A percentile compares a stretch with the other conserved stretches of the same genome.
phyloP scores from a whole-genome alignment of 2,888 invertebrate species.

The Hypolimnas misippus region DNA sequence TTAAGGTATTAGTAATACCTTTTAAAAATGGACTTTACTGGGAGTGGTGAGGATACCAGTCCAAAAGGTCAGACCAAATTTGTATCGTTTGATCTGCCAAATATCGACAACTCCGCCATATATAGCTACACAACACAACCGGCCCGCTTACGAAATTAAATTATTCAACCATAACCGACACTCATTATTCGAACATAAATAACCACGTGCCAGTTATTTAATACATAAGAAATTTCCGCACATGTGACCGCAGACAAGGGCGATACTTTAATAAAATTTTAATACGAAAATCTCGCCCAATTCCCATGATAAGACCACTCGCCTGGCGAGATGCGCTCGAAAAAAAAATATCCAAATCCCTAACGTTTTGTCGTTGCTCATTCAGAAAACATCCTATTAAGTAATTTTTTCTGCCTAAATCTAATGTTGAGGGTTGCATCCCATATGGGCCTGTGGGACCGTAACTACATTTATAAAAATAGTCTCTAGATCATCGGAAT shows the following conservation, averaged over 20 bases:
- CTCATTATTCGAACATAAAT: constrained; percentile 3
- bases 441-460: constrained; percentile 77
- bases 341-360: constrained; percentile 53
- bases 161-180: not conserved
- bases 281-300: constrained; percentile 41
- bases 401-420: constrained; percentile 78
- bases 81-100: not conserved
- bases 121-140: not conserved
- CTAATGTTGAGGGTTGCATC: constrained; percentile 77
- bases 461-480: constrained; percentile 43
- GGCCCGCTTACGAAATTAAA: not conserved
- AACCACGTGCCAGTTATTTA: not conserved
- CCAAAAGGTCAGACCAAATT: constrained; percentile 5
- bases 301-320: constrained; percentile 45
- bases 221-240: constrained; percentile 25
- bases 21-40: not conserved
- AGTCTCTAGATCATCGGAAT: constrained; percentile 43
- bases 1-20: not conserved
- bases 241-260: constrained; percentile 35
- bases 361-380: constrained; percentile 62
- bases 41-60: constrained; percentile 4
- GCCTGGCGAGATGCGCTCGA: constrained; percentile 47
- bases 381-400: constrained; percentile 81
- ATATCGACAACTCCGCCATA: not conserved
- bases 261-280: constrained; percentile 41